Evolutionary conservation across 1,140 invertebrate species (phyloP), one percentile per base, ranked within the genome.

Genomic region (Macrotrachela quadricornifera): DNA sequence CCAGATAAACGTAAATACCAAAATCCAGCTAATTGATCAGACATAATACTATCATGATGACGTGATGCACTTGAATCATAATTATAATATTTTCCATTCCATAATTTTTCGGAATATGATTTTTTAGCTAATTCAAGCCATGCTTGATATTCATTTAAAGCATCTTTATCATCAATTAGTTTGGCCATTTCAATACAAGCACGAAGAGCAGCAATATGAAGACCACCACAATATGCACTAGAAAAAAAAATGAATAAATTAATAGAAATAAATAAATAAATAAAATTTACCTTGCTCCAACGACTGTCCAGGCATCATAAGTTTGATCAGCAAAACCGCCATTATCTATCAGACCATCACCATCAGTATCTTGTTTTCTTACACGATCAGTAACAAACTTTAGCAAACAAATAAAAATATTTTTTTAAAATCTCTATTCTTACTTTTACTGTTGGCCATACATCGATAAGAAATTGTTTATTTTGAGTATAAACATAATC

Each of bases 281-380:
- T 2, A 30, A 30, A 30, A 30, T 30, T 30, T 8, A 30, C 21
- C 21, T 85, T 0, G 81, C 76, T 10, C 85, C 86, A 16, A 76
- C 76, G 81, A 90, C 87, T 13, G 80, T 75, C 86, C 86, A 92
- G 6, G 79, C 77, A 69, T 92, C 87, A 68, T 81, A 92, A 1
- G 86, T 91, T 68, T 91, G 85, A 73, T 91, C 86, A 0, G 85
- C 82, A 62, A 75, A 77, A 41, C 84, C 85, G 16, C 75, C 75
- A 73, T 91, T 91, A 64, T 91, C 85, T 60, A 92, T 90, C 21
- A 92, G 70, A 1, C 85, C 85, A 71, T 91, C 85, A 37, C 75
- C 76, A 67, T 91, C 84, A 21, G 61, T 68, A 69, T 91, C 86
- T 76, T 80, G 88, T 41, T 66, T 63, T 36, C 76, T 59, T 6